Evolutionary conservation across 2,888 invertebrate species (phyloP), one percentile per base, ranked within the genome.

Genomic region (Stictocephala bisonia): DNA sequence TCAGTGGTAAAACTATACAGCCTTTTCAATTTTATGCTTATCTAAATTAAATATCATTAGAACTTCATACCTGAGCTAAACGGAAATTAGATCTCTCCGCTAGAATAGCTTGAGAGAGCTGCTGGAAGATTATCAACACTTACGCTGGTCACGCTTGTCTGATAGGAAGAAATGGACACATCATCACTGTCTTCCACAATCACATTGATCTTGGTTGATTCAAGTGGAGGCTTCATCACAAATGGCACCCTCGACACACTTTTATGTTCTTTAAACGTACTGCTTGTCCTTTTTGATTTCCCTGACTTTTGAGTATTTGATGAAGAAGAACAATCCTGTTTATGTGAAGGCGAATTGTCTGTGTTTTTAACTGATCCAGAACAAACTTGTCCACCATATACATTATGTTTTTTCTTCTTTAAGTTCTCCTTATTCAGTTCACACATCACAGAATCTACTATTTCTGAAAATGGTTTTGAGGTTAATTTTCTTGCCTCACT

Each of bases 91-190:
- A 15, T 6, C 15, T 64, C 64, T 15, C 40, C 26, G 20, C 60
- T 60, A 2, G 60, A 60, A 22, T 40, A 26, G 24, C 64, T 64
- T 22, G 40, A 26, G 2, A 64, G 40, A 20, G 1, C 64, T 44
- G 15, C 41, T 13, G 64, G 26, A 44, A 60, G 60, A 20, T 40
- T 31, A 24, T 60, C 60, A 22, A 64, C 44, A 26, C 64, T 64
- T 1, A 64, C 64, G 44, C 64, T 64, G 18, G 64, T 64, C 40
- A 64, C 44, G n/a, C 64, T 64, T 2, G 64, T 64, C 15, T 64
- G 44, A 44, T 64, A 64, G n/a, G 64, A 64, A 15, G 64, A 64
- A 7, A 18, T 4, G 1, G 64, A 64, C 2, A 64, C 11, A 3
- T 64, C 44, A 22, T 3, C 11, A 44, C 40, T 44, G 22, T 64